phyloP scores from a whole-genome alignment of 92 coral and sea anemone species.

The Micromussa lordhowensis region DNA sequence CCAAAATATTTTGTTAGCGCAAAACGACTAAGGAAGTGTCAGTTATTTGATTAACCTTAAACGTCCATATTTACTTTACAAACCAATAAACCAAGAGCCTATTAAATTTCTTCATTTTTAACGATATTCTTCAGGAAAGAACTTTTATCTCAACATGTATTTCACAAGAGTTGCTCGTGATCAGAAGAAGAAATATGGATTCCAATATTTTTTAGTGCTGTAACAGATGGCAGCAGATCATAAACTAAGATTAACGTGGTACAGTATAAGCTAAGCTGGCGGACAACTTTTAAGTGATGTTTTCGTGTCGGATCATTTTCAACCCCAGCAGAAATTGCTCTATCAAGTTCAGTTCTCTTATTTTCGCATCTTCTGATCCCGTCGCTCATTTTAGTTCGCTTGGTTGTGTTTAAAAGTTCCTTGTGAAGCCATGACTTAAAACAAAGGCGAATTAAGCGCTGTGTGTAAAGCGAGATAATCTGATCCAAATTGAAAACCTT shows the following conservation, averaged over 20 bases:
- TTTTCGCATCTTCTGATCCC: neutral
- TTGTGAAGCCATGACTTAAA: neutral
- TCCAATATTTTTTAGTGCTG: neutral
- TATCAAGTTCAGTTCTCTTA: neutral
- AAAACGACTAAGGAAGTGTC: neutral
- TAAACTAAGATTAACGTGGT: neutral
- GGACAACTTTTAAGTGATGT: neutral
- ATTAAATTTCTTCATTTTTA: neutral
- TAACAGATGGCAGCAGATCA: neutral
- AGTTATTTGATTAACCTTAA: neutral
- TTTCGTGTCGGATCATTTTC: neutral
- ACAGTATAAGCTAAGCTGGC: neutral
- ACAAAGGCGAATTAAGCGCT: slow-evolving; percentile 9
- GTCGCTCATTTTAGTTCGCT: neutral
- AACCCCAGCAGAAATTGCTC: neutral
- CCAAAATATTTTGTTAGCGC: slow-evolving; percentile 2
- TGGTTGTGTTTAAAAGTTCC: neutral
- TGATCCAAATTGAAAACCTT: neutral
- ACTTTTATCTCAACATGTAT: neutral
- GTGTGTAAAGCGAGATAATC: neutral
- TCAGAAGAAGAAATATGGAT: neutral
- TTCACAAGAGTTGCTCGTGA: neutral
- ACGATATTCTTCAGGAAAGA: neutral
- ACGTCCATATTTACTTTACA: neutral
- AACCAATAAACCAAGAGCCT: neutral